phyloP scores from a whole-genome alignment of 1,140 invertebrate species.

The Micrasema longulum region DNA sequence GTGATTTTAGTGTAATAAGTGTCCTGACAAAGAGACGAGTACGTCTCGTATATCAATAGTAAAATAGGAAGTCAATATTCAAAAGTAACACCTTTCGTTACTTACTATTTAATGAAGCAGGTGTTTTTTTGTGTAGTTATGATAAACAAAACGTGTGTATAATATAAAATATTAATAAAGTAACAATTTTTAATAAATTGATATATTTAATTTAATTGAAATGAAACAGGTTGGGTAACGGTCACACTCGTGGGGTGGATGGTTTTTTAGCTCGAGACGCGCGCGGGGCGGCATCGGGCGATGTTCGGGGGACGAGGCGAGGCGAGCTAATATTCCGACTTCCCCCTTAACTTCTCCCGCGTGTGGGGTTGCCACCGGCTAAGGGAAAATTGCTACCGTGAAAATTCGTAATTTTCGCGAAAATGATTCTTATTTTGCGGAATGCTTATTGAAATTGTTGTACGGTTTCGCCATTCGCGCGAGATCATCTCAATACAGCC shows the following conservation, averaged over 20 bases:
- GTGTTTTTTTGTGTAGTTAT: too few species aligned
- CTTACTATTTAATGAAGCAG: too few species aligned
- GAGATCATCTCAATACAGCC: conserved; percentile 40
- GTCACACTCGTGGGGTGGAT: conserved; percentile 34
- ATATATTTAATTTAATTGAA: neutral
- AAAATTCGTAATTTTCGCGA: conserved; percentile 53
- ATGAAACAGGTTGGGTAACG: conserved; percentile 29
- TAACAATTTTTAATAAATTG: neutral
- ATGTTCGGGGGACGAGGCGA: conserved; percentile 27
- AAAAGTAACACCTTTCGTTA: too few species aligned
- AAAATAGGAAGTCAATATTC: too few species aligned
- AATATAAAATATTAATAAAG: neutral
- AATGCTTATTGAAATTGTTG: conserved; percentile 53
- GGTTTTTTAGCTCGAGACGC: conserved; percentile 53
- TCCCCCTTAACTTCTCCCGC: conserved; percentile 32
- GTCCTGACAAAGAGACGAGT: too few species aligned
- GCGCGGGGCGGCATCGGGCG: conserved; percentile 29
- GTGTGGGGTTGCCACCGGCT: conserved; percentile 24
- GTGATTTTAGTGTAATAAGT: too few species aligned
- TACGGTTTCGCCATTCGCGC: conserved; percentile 48
- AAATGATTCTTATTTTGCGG: conserved; percentile 50
- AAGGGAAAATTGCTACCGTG: conserved; percentile 51
- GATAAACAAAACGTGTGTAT: too few species aligned
- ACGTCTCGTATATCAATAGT: too few species aligned
- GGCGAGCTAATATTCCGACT: conserved; percentile 52